Percentiles rank a stretch among this genome's conserved stretches.
These are phyloP conservation scores for Eospalax fontanierii DNA, from an alignment of 2,797 vertebrate genomes.

Conservation along the genomic window DNA sequence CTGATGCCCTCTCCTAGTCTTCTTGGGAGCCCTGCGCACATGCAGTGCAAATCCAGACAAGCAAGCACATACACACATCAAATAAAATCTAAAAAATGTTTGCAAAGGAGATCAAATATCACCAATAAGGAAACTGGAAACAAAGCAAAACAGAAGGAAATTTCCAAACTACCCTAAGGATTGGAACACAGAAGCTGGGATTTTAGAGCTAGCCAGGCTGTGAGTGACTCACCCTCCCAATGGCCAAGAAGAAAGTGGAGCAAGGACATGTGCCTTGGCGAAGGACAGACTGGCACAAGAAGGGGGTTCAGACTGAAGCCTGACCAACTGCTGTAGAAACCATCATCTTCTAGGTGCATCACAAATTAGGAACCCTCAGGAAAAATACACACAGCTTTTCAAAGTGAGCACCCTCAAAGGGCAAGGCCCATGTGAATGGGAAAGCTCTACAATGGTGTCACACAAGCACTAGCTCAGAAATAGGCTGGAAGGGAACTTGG, in stretches of 20 bases:
- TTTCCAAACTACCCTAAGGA: neutral
- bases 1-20: too few species aligned
- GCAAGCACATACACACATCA: too few species aligned
- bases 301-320: neutral
- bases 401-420: neutral
- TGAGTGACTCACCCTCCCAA: neutral
- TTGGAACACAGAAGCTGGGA: neutral
- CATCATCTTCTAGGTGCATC: neutral
- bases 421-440: neutral
- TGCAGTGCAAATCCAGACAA: too few species aligned
- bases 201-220: neutral
- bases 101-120: slow-evolving; percentile 31
- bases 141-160: neutral
- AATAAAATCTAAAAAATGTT: too few species aligned
- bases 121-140: slow-evolving; percentile 39
- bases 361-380: neutral
- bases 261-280: neutral
- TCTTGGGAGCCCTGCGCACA: too few species aligned
- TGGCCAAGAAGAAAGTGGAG: neutral
- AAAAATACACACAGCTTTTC: neutral
- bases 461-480: neutral
- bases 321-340: neutral
- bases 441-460: neutral
- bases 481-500: slow-evolving; percentile 16
- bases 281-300: neutral